A percentile compares a stretch with the other conserved stretches of the same genome.
Evolutionary conservation across 2,113 vertebrate species (phyloP).

Genomic region (Urocolius indicus): DNA sequence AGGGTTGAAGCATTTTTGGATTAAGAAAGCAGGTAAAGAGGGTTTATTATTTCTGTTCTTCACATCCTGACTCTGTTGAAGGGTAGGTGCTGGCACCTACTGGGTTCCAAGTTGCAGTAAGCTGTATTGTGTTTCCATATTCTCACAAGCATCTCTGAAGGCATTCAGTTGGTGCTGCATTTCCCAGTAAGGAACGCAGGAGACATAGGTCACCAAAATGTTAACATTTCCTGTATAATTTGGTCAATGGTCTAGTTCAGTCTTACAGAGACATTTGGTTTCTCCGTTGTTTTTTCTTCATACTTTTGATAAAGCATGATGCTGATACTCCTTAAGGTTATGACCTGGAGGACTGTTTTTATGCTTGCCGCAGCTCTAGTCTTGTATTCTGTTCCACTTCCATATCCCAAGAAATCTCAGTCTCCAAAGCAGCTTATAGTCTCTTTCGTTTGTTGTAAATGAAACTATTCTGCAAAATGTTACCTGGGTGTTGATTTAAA

Average conservation of each 20-base stretch:
- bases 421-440: background rate
- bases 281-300: background rate
- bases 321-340: background rate
- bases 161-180: background rate
- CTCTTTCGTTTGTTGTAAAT: background rate
- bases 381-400: background rate
- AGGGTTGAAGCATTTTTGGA: background rate
- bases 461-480: background rate
- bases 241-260: background rate
- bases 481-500: background rate
- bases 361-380: background rate
- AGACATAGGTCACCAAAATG: background rate
- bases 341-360: background rate
- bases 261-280: background rate
- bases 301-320: background rate
- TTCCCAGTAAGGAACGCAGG: background rate
- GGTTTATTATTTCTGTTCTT: background rate
- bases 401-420: background rate
- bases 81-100: background rate
- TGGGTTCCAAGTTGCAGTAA: background rate
- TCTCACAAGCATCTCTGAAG: background rate
- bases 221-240: background rate
- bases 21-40: fast-evolving
- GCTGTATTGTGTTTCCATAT: fast-evolving
- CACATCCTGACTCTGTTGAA: background rate